Evolutionary conservation across 2,888 invertebrate genomes (phyloP).

Genomic region (Anaspis maculata): DNA sequence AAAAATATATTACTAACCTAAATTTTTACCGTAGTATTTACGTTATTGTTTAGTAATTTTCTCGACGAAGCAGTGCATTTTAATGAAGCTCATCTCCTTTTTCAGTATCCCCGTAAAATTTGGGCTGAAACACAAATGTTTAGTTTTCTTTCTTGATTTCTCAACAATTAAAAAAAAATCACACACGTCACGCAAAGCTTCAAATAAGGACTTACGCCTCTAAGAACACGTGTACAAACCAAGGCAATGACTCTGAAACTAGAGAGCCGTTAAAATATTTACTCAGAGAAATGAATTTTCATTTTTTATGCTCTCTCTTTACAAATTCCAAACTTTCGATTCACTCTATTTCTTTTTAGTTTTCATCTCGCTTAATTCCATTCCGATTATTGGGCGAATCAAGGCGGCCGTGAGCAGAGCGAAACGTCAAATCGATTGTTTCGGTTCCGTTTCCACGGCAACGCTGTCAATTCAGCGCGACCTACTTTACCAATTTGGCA

Average conservation of each 20-base stretch:
- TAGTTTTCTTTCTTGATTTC: no score
- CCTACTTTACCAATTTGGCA: no score
- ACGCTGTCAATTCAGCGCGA: no score
- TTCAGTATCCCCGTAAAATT: slow-evolving; percentile 57
- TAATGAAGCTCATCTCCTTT: slow-evolving; percentile 47
- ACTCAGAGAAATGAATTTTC: background rate
- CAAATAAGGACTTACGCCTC: no score
- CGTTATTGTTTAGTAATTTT: no score
- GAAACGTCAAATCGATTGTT: no score
- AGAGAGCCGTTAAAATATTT: slow-evolving; percentile 3
- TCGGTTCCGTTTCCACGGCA: no score
- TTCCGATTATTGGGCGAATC: background rate
- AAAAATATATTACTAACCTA: no score
- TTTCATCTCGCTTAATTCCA: background rate
- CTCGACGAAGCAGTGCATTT: slow-evolving; percentile 10
- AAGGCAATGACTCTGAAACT: background rate
- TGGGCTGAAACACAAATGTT: slow-evolving; percentile 50
- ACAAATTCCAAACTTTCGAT: no score
- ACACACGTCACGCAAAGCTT: background rate
- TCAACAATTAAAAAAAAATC: background rate
- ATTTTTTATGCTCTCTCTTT: background rate
- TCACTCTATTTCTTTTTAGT: background rate
- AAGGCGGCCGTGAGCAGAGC: no score
- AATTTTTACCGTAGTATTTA: no score
- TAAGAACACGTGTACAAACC: no score